Conservation (phyloP, 2,113 vertebrate species). For the Panthera uncia region DNA sequence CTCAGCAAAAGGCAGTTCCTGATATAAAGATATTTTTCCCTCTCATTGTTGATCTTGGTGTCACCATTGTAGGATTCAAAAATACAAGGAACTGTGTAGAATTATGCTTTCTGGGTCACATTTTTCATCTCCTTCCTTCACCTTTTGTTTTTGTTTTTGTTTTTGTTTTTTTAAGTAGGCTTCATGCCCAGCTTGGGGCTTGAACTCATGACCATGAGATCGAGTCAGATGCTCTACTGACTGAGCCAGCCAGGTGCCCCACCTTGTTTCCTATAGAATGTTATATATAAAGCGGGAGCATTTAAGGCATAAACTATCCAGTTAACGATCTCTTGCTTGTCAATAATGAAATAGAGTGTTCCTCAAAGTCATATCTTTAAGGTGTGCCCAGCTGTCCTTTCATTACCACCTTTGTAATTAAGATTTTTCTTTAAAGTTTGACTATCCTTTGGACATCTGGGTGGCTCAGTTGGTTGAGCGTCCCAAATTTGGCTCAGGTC, state of each 20-base stretch:
- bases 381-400: not conserved
- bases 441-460: no score
- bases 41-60: not conserved
- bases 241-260: not conserved
- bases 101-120: not conserved
- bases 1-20: not conserved
- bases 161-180: no score
- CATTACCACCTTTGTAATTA: not conserved
- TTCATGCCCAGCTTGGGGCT: no score
- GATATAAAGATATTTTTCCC: not conserved
- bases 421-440: not conserved
- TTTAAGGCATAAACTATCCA: not conserved
- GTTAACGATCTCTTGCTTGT: not conserved
- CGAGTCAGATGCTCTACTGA: no score
- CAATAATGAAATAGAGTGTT: not conserved
- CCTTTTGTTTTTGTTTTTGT: not conserved
- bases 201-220: no score
- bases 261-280: not conserved
- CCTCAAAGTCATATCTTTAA: not conserved
- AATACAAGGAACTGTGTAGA: not conserved
- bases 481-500: no score
- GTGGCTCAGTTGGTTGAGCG: no score
- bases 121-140: not conserved
- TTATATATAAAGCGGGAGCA: not conserved
- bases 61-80: not conserved